A percentile compares a stretch with the other conserved stretches of the same genome.
Conservation (phyloP, 2,888 invertebrate species). For the Coecobrya sp. region DNA sequence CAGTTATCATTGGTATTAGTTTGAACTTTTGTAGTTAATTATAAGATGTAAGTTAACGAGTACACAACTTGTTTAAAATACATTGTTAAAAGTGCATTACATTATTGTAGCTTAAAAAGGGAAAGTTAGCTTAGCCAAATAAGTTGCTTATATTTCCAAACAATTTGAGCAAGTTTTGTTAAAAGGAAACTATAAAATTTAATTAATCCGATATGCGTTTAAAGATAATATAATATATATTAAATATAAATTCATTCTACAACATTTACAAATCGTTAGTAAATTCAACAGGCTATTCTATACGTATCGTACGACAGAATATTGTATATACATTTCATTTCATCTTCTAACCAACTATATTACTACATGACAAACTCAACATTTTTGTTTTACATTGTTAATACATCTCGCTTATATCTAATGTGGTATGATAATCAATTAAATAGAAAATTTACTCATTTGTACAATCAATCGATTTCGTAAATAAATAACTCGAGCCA, state of each 20-base stretch:
- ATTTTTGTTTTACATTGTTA: too few relatives aligned
- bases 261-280: neutral
- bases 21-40: constrained; percentile 14
- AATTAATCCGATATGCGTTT: constrained; percentile 22
- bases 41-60: neutral
- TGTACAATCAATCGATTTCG: constrained; percentile 12
- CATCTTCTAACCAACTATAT: neutral
- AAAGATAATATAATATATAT: neutral
- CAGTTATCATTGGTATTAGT: constrained; percentile 9
- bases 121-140: constrained; percentile 37
- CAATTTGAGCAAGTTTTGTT: constrained; percentile 43
- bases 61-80: neutral
- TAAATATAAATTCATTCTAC: too few relatives aligned
- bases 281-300: too few relatives aligned
- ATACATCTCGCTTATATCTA: too few relatives aligned
- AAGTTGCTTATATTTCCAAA: neutral
- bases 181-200: neutral
- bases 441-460: neutral
- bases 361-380: neutral
- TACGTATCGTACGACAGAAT: neutral
- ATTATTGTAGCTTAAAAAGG: neutral
- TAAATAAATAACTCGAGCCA: neutral
- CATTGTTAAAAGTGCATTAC: neutral
- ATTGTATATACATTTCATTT: neutral
- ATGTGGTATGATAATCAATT: too few relatives aligned